phyloP scores from a whole-genome alignment of 2,113 vertebrate species.

The Typhlomys cinereus region DNA sequence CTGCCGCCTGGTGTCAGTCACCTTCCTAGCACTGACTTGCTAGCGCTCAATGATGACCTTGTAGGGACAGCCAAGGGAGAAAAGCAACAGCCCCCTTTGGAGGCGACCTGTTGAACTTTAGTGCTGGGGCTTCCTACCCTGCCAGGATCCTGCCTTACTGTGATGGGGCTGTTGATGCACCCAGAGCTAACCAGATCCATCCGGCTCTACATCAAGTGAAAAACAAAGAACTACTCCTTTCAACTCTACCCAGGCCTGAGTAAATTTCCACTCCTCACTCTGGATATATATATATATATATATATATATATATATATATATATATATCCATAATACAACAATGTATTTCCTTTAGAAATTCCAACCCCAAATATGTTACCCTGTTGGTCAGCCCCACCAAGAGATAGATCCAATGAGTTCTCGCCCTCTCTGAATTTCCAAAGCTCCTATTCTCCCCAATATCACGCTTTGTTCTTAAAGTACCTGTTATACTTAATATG shows the following conservation, averaged over 20 bases:
- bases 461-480: not conserved
- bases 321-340: no score
- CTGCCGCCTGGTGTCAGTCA: constrained; percentile 46
- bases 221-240: not conserved
- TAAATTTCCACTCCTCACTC: not conserved
- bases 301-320: no score
- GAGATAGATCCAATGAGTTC: not conserved
- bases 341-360: no score
- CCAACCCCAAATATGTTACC: no score
- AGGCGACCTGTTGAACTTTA: not conserved
- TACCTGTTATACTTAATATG: not conserved
- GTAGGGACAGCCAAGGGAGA: not conserved
- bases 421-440: not conserved
- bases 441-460: not conserved
- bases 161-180: not conserved
- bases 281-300: no score
- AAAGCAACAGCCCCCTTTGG: no score
- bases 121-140: not conserved
- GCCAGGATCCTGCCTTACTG: not conserved
- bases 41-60: not conserved
- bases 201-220: not conserved
- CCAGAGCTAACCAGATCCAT: not conserved
- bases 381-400: not conserved
- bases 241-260: not conserved
- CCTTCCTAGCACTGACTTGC: constrained; percentile 5